These are phyloP conservation scores for Pteropus alecto DNA, from an alignment of 2,113 vertebrate species.

Conservation along the genomic window DNA sequence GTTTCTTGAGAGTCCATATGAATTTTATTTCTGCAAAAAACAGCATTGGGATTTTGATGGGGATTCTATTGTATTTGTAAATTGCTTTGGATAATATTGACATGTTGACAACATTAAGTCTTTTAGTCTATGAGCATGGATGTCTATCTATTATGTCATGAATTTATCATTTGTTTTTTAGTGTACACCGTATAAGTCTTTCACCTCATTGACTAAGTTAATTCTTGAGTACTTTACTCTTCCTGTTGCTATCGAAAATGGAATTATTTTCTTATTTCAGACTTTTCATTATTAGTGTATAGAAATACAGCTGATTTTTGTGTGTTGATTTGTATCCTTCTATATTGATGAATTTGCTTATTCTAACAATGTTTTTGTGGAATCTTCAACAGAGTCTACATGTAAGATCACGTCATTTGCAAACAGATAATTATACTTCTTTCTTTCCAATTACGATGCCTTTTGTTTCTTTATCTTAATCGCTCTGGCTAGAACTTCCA, in stretches of 20 bases:
- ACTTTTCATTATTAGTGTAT: not conserved
- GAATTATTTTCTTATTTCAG: not conserved
- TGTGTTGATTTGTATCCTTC: not conserved
- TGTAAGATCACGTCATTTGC: not conserved
- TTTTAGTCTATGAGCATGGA: not conserved
- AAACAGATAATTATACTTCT: not conserved
- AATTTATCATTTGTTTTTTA: not conserved
- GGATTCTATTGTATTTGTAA: not conserved
- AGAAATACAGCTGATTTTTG: not conserved
- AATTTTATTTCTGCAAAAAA: not conserved
- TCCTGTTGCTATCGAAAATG: not conserved
- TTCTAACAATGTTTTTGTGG: not conserved
- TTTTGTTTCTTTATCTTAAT: not conserved
- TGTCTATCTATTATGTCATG: not conserved
- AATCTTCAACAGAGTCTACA: not conserved
- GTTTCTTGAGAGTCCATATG: not conserved
- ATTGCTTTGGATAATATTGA: not conserved
- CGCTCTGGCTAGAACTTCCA: not conserved
- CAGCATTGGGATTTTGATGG: not conserved
- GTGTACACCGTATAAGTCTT: not conserved
- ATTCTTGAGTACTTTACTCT: not conserved
- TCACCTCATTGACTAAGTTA: not conserved
- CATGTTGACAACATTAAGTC: not conserved
- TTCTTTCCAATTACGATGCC: not conserved
- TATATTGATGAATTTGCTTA: not conserved